Evolutionary conservation across 2,113 vertebrate species (phyloP).

Genomic region (Daboia siamensis): DNA sequence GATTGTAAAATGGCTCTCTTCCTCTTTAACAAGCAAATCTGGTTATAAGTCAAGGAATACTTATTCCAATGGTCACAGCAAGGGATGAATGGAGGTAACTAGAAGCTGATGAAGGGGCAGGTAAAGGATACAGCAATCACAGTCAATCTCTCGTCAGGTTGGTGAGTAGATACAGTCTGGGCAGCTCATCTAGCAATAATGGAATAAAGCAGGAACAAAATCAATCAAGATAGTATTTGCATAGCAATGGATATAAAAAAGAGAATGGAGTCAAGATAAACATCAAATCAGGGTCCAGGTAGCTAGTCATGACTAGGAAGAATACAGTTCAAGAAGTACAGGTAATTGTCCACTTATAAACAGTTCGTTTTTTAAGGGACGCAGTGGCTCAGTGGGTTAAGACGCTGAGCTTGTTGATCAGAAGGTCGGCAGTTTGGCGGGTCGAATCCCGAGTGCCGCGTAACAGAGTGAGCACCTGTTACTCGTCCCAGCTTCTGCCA

Average conservation of each 20-base stretch:
- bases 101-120: neutral
- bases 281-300: neutral
- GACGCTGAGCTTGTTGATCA: too few species aligned
- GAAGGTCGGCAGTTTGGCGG: too few species aligned
- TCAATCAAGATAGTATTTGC: too few species aligned
- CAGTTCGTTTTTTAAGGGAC: neutral
- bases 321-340: neutral
- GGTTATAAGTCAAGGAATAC: too few species aligned
- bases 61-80: neutral
- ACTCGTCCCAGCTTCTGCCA: too few species aligned
- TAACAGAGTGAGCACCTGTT: too few species aligned
- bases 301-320: neutral
- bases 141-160: neutral
- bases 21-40: neutral
- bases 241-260: neutral
- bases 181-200: neutral
- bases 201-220: neutral
- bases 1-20: neutral
- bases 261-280: neutral
- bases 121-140: neutral
- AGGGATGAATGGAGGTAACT: neutral
- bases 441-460: too few species aligned
- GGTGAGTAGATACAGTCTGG: neutral
- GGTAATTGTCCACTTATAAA: neutral
- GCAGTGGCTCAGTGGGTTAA: too few species aligned